A percentile compares a stretch with the other conserved stretches of the same genome.
These are phyloP conservation scores for Piaya cayana DNA, from an alignment of 2,113 vertebrate species.

Conservation along the genomic window DNA sequence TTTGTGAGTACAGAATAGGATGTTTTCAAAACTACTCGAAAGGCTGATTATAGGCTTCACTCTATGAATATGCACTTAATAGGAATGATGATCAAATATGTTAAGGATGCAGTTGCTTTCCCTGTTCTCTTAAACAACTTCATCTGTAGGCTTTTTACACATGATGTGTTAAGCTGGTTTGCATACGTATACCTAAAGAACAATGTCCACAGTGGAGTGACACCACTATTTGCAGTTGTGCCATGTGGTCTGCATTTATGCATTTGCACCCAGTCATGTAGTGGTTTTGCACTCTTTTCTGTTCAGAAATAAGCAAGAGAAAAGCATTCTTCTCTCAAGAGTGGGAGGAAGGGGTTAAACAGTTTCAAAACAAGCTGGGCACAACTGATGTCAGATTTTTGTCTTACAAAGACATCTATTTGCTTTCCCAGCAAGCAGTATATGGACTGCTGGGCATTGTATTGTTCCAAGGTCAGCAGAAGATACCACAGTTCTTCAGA, in stretches of 20 bases:
- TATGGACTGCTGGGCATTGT: neutral
- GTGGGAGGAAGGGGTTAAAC: slow-evolving; percentile 39
- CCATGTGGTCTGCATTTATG: neutral
- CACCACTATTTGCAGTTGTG: neutral
- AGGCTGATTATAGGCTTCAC: neutral
- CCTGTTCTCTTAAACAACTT: neutral
- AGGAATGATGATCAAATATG: neutral
- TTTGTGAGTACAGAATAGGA: neutral
- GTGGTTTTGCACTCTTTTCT: neutral
- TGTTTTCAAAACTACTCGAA: neutral
- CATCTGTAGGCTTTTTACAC: neutral
- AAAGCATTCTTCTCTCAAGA: neutral
- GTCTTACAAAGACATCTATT: slow-evolving; percentile 55
- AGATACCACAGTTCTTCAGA: neutral
- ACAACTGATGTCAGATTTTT: slow-evolving; percentile 53
- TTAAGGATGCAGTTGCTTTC: neutral
- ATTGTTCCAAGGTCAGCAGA: neutral
- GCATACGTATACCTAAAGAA: neutral
- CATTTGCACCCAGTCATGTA: neutral
- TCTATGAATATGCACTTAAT: rapidly evolving
- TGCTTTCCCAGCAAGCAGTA: slow-evolving; percentile 33
- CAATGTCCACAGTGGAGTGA: neutral
- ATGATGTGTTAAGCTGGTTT: rapidly evolving
- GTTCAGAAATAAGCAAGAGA: neutral
- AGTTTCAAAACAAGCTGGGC: slow-evolving; percentile 35